phyloP scores from a whole-genome alignment of 2,888 invertebrate species.

The Deroplatys truncata region DNA sequence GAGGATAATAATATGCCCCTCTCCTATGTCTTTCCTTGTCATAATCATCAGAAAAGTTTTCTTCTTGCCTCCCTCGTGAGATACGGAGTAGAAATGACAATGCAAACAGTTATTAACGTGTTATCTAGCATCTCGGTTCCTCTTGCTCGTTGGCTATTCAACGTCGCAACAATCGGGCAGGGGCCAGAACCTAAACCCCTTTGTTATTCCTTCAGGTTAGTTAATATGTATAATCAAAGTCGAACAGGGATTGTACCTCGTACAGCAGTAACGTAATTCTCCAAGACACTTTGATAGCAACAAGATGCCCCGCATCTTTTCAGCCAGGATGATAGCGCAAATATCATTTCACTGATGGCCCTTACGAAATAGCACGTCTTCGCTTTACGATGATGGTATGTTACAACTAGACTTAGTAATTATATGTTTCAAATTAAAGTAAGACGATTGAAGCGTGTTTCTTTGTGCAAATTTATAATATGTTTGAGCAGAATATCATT shows the following conservation, averaged over 20 bases:
- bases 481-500: too few species aligned
- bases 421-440: too few species aligned
- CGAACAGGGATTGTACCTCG: neutral
- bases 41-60: constrained; percentile 14
- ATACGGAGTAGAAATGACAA: constrained; percentile 13
- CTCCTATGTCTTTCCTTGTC: constrained; percentile 11
- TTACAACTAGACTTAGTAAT: too few species aligned
- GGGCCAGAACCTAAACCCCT: neutral
- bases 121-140: constrained; percentile 15
- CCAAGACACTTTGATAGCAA: neutral
- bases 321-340: neutral
- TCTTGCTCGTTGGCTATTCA: neutral
- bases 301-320: neutral
- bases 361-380: neutral
- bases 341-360: neutral
- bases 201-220: neutral
- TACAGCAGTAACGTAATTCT: neutral
- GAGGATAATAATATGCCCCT: neutral
- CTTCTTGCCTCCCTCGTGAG: constrained; percentile 1
- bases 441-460: too few species aligned
- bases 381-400: too few species aligned
- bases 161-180: constrained; percentile 19
- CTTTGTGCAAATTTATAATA: too few species aligned
- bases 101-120: constrained; percentile 25
- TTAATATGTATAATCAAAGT: neutral